These are phyloP conservation scores for Ictalurus punctatus DNA, from an alignment of 2,113 vertebrate species.

Conservation along the genomic window DNA sequence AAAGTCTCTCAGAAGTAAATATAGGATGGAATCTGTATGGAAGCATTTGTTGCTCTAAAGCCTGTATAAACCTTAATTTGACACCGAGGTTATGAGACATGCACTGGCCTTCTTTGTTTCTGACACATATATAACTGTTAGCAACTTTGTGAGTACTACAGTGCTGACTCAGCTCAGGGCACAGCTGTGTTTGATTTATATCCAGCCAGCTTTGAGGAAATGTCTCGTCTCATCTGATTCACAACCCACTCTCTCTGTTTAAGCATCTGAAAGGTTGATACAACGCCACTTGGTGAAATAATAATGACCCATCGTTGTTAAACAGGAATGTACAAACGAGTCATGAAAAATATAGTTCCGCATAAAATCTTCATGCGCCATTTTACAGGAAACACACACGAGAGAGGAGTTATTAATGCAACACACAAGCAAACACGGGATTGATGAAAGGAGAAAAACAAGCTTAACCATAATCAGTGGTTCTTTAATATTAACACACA, in stretches of 20 bases:
- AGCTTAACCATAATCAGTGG: slow-evolving; percentile 49
- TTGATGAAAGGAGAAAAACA: slow-evolving; percentile 55
- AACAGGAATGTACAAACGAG: slow-evolving; percentile 75
- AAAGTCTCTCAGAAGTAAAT: no score
- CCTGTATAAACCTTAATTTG: no score
- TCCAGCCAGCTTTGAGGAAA: slow-evolving; percentile 53
- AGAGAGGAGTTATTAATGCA: slow-evolving; percentile 76
- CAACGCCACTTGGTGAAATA: slow-evolving; percentile 74
- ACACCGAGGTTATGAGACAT: no score
- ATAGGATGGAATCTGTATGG: no score
- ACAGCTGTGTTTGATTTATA: slow-evolving; percentile 60
- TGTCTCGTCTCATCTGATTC: slow-evolving; percentile 45
- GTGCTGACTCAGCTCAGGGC: not conserved
- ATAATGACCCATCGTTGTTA: slow-evolving; percentile 74
- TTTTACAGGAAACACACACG: slow-evolving; percentile 76
- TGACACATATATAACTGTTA: not conserved
- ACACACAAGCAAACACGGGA: slow-evolving; percentile 74
- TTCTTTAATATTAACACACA: slow-evolving; percentile 30
- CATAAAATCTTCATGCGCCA: slow-evolving; percentile 76
- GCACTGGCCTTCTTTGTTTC: not conserved
- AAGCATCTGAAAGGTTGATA: slow-evolving; percentile 66
- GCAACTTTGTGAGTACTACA: not conserved
- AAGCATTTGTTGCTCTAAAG: no score
- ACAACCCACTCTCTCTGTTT: slow-evolving; percentile 45
- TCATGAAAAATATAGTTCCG: slow-evolving; percentile 77